These are phyloP conservation scores for Pseudoips prasinana DNA, from an alignment of 2,888 invertebrate genomes.

Conservation along the genomic window DNA sequence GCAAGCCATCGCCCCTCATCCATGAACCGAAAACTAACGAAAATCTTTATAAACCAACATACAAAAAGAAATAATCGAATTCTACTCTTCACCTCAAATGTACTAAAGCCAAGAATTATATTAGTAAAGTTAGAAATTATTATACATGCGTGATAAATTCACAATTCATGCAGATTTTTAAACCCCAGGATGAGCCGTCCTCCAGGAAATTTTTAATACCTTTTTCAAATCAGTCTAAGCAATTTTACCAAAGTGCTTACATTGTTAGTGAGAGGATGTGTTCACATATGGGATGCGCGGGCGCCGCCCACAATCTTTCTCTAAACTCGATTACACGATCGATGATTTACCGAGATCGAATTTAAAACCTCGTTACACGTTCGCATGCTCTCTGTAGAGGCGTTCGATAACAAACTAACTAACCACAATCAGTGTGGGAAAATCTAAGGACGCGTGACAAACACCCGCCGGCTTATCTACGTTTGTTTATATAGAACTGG, in stretches of 20 bases:
- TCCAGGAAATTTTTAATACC: conserved; percentile 55
- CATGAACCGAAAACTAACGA: conserved; percentile 58
- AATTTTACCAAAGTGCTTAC: conserved; percentile 49
- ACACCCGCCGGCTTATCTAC: conserved; percentile 35
- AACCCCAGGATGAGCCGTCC: conserved; percentile 75
- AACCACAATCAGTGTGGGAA: conserved; percentile 45
- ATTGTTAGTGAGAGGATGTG: conserved; percentile 66
- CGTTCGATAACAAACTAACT: conserved; percentile 38
- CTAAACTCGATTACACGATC: conserved; percentile 77
- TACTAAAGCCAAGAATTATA: too few relatives aligned
- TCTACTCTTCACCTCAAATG: conserved; percentile 28
- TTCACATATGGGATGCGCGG: conserved; percentile 69
- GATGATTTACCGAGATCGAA: conserved; percentile 79
- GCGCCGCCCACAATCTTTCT: conserved; percentile 73
- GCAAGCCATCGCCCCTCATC: conserved; percentile 64
- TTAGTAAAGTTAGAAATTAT: too few relatives aligned
- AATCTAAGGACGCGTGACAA: conserved; percentile 36
- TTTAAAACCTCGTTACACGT: conserved; percentile 70
- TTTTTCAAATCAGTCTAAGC: conserved; percentile 37
- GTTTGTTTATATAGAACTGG: conserved; percentile 32
- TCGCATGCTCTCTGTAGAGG: conserved; percentile 53
- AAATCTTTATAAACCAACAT: conserved; percentile 38
- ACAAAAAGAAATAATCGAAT: conserved; percentile 38
- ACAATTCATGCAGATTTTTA: conserved; percentile 56
- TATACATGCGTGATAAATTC: conserved; percentile 4